Base-by-base conservation (phyloP, 1,140 invertebrate species). In the Cyphomyrmex costatus region DNA sequence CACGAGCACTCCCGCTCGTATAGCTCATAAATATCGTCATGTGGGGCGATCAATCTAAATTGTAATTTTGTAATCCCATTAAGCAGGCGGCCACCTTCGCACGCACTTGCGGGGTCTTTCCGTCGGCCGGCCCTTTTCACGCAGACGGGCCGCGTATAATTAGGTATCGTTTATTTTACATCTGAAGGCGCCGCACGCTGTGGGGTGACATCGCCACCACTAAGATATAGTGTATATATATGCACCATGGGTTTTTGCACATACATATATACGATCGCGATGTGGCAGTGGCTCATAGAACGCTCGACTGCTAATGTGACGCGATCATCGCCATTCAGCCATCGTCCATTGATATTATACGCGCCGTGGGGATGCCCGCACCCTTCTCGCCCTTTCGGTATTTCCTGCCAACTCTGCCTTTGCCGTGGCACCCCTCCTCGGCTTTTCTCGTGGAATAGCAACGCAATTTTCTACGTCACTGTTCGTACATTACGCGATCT, bases 151-250 rank as follows among this genome's bases (percentile, higher is more conserved):
- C 90, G 91, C 91, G 91, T 93, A 93, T 95, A 95, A 95, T 95
- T 95, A 95, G 94, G 88, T 91, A 91, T 92, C 94, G 92, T 94
- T 95, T 94, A 95, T 94, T 94, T 94, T 94, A 93, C 93, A 94
- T 83, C 91, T 92, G 73, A 66, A 73, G 86, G 78, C 77, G 53
- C 30, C 49, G 51, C 63, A 84, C 77, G 77, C 63, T 68, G 85
- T 88, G 86, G 88, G 88, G 88, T 84, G 88, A 89, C 85, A 58
- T 58, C 76, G 85, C 68, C 61, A 74, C 76, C 53, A 60, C 42
- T 7, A 19, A 6, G n/a, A 33, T 86, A 79, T 66, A 73, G 42
- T 65, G 42, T 58, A 42, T 66, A 78, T 70, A 42, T 82, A 74
- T 88, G 68, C 24, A 30, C 19, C 27, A 8, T 12, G 71, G 63